These are phyloP conservation scores for Schlechtendalia chinensis DNA, from an alignment of 1,140 invertebrate genomes.

Conservation along the genomic window DNA sequence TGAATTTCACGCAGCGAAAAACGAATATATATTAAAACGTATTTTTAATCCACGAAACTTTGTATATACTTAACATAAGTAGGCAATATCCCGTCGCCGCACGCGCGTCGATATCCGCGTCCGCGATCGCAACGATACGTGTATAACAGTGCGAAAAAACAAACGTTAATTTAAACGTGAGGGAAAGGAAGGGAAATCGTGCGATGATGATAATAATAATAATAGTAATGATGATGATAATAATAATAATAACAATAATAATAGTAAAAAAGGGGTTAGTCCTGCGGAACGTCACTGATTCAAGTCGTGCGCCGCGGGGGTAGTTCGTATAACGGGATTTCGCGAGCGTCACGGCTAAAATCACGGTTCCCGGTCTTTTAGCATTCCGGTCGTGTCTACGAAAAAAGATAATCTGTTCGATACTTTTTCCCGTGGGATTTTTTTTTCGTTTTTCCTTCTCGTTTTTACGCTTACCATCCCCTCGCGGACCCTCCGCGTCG, in stretches of 20 bases:
- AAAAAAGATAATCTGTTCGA: constrained; percentile 1
- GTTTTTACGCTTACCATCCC: no score
- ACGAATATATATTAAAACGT: no score
- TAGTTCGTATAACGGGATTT: neutral
- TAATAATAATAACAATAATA: no score
- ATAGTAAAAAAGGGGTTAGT: neutral
- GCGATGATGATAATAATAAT: neutral
- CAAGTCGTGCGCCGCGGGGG: neutral
- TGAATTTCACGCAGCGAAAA: no score
- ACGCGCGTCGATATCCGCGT: no score
- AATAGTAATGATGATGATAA: no score
- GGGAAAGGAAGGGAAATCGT: no score
- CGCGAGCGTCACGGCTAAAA: neutral
- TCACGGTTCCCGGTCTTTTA: neutral
- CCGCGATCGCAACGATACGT: neutral
- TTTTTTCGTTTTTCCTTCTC: neutral
- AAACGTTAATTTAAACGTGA: neutral
- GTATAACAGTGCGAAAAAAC: neutral
- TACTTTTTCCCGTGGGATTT: neutral
- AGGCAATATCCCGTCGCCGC: no score
- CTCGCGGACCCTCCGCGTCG: no score
- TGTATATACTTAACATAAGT: no score
- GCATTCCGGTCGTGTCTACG: neutral
- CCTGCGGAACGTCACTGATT: neutral
- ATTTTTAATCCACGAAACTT: no score